Percentiles rank a stretch among this genome's conserved stretches.
phyloP scores from a whole-genome alignment of 2,888 invertebrate species.

The Heliconius ethilla region DNA sequence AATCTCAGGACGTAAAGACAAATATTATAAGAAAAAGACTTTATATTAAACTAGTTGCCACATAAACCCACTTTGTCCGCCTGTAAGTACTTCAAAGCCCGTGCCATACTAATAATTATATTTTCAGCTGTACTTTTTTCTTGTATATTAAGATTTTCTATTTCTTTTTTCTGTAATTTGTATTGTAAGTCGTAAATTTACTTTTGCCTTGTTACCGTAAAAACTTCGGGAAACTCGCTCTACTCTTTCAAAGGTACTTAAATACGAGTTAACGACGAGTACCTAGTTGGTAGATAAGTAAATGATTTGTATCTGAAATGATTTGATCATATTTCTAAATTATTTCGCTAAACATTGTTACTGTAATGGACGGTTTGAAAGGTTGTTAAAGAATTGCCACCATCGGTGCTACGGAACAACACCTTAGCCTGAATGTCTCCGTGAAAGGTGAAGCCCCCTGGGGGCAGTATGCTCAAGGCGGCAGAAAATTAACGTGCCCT shows the following conservation, averaged over 20 bases:
- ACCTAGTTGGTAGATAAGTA: neutral
- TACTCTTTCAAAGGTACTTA: neutral
- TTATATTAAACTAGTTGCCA: too few relatives aligned
- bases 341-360: neutral
- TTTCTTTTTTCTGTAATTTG: neutral
- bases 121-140: too few relatives aligned
- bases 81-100: too few relatives aligned
- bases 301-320: neutral
- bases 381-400: constrained; percentile 60
- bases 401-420: constrained; percentile 78
- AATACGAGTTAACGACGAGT: neutral
- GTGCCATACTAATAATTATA: too few relatives aligned
- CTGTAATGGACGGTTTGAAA: neutral
- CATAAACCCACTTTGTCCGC: too few relatives aligned
- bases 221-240: neutral
- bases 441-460: constrained; percentile 82
- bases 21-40: neutral
- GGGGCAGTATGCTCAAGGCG: constrained; percentile 88
- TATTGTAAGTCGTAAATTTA: neutral
- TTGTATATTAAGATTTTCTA: too few relatives aligned
- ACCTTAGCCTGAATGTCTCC: constrained; percentile 80
- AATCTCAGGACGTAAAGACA: too few relatives aligned
- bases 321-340: neutral
- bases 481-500: constrained; percentile 88
- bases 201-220: neutral